phyloP scores from a whole-genome alignment of 2,888 invertebrate species.

The Labia minor region DNA sequence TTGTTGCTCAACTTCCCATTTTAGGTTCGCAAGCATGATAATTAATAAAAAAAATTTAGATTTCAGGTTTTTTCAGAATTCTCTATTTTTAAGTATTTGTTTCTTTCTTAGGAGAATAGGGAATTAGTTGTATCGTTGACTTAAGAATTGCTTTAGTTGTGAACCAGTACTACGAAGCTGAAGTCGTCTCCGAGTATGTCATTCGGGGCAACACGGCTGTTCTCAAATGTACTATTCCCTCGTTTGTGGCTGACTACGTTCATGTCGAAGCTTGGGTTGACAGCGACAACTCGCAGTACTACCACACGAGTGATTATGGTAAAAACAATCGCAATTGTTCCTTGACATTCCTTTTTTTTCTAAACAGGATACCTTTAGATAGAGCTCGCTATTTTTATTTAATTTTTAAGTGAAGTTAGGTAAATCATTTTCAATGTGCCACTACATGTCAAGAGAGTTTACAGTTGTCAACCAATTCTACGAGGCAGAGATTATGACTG shows the following conservation, averaged over 20 bases:
- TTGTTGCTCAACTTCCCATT: background rate
- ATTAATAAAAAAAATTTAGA: background rate
- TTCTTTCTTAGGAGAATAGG: background rate
- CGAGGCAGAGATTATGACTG: conserved; percentile 59
- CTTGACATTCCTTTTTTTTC: conserved; percentile 3
- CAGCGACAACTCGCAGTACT: conserved; percentile 55
- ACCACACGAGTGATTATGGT: conserved; percentile 63
- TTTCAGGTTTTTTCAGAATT: conserved; percentile 4
- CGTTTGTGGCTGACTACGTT: conserved; percentile 84
- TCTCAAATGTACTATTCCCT: conserved; percentile 79
- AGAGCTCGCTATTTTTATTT: background rate
- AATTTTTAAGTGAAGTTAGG: background rate
- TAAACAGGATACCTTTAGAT: background rate
- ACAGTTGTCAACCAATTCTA: conserved; percentile 62
- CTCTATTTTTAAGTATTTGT: background rate
- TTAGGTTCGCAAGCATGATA: background rate
- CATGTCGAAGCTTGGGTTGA: conserved; percentile 71
- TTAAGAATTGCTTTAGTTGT: conserved; percentile 52
- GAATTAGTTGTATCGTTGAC: conserved; percentile 3
- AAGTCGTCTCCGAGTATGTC: conserved; percentile 82
- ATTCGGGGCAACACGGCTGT: conserved; percentile 80
- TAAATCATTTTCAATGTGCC: background rate
- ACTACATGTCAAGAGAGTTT: conserved; percentile 2
- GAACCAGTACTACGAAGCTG: conserved; percentile 78
- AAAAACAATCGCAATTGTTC: conserved; percentile 31